phyloP scores from a whole-genome alignment of 2,888 invertebrate genomes.

The Halictus ligatus region DNA sequence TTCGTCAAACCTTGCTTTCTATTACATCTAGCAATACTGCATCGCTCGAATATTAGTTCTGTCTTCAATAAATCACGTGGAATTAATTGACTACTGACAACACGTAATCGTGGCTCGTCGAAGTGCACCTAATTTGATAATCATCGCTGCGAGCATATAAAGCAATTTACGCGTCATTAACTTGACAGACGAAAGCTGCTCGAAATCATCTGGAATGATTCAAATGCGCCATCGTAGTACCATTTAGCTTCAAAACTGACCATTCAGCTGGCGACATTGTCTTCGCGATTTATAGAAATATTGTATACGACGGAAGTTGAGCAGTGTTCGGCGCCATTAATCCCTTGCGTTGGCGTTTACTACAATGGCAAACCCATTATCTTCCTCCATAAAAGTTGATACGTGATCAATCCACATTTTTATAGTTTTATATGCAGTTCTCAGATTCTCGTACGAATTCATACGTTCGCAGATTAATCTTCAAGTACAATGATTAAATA shows the following conservation, averaged over 20 bases:
- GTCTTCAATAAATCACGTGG: background rate
- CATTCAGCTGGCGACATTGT: background rate
- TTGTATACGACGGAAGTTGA: conserved; percentile 42
- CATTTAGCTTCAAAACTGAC: background rate
- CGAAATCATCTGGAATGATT: background rate
- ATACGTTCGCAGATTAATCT: background rate
- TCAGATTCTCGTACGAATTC: background rate
- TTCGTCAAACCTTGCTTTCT: background rate
- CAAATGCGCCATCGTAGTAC: background rate
- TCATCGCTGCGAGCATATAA: background rate
- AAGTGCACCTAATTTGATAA: background rate
- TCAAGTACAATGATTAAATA: background rate
- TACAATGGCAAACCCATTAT: background rate
- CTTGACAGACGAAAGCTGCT: background rate
- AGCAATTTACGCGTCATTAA: background rate
- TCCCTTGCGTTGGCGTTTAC: conserved; percentile 2
- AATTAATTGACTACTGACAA: background rate
- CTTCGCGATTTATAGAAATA: conserved; percentile 31
- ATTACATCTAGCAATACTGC: background rate
- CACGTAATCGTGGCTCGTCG: too few species aligned
- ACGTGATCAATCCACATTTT: background rate
- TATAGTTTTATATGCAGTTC: background rate
- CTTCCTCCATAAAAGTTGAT: background rate
- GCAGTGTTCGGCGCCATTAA: conserved; percentile 23
- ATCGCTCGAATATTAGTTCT: background rate